Conservation (phyloP, 2,797 vertebrate genomes). For the Adelosebastes latens region DNA sequence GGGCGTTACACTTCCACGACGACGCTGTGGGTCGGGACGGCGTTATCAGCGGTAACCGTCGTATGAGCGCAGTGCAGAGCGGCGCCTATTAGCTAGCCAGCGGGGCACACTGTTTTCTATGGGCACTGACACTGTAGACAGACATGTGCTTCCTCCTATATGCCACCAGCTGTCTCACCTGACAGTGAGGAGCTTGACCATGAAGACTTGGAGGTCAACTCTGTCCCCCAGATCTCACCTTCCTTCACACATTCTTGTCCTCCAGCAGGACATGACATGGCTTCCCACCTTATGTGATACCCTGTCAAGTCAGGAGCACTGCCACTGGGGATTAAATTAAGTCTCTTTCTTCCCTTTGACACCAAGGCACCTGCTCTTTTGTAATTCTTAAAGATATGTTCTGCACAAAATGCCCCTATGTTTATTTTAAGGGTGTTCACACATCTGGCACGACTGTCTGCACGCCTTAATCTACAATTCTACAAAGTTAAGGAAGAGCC, state of each 20-base stretch:
- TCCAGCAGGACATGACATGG: background rate
- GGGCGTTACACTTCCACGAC: too few relatives aligned
- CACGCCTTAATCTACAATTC: background rate
- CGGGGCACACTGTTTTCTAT: too few relatives aligned
- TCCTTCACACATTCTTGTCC: background rate
- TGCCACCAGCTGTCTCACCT: too few relatives aligned
- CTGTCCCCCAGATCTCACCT: background rate
- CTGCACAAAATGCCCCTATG: background rate
- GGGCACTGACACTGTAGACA: too few relatives aligned
- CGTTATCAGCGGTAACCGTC: too few relatives aligned
- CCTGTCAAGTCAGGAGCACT: background rate
- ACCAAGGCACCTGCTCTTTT: background rate
- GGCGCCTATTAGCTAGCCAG: too few relatives aligned
- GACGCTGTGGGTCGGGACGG: too few relatives aligned
- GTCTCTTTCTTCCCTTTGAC: background rate
- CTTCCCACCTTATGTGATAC: background rate
- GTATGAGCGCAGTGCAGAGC: too few relatives aligned
- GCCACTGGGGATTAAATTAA: background rate
- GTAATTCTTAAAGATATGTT: background rate
- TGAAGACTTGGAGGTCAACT: too few relatives aligned
- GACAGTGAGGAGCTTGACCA: too few relatives aligned
- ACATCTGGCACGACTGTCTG: slow-evolving; percentile 14
- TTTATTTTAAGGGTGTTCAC: slow-evolving; percentile 42
- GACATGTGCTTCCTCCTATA: too few relatives aligned
- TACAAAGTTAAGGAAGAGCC: slow-evolving; percentile 21